Base-by-base conservation (phyloP, 2,113 vertebrate species). In the Pagrus major region DNA sequence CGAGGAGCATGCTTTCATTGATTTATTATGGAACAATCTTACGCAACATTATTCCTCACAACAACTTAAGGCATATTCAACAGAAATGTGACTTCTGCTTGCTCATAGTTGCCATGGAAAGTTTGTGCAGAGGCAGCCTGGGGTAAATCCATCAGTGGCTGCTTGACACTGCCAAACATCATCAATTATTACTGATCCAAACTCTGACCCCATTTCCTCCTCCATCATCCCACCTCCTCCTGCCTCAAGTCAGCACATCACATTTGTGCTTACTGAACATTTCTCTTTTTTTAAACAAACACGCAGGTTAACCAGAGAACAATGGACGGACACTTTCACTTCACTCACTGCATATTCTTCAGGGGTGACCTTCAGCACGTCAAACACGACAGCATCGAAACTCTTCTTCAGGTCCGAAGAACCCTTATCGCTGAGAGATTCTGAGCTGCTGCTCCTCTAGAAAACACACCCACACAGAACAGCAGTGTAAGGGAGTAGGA, bases 381-480 rank as follows among this genome's bases (percentile, higher is more conserved):
- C 98, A 74, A 99, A 99, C 4, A 99, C 98, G 76, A 99, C 97
- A 0, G 98, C 98, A 89, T 99, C 98, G 88, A 99, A 99, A 90
- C 98, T 98, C 92, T 99, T 99, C 96, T 98, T 99, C 90, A 98
- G 89, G 76, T 99, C 98, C 37, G 94, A 94, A 31, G 97, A 98
- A 65, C 94, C 96, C 86, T 96, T 98, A 76, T 99, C 98, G 91
- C 98, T 99, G 92, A 99, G 93, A 64, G 98, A 99, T 84, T 99
- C 98, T 0, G 97, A 98, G 91, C 98, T 99, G 96, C 97, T 99
- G 93, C 97, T 98, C 93, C 95, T 98, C 98, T 99, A 56, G 4
- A 12, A 76, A 12, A 41, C 39, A 86, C 29, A 79, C 14, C 77
- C 3, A 73, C 18, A 27, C 27, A 46, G 12, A 31, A 31, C 41